Percentiles rank a stretch among this genome's conserved stretches.
phyloP scores from a whole-genome alignment of 1,140 invertebrate species.

The Hyles euphorbiae region DNA sequence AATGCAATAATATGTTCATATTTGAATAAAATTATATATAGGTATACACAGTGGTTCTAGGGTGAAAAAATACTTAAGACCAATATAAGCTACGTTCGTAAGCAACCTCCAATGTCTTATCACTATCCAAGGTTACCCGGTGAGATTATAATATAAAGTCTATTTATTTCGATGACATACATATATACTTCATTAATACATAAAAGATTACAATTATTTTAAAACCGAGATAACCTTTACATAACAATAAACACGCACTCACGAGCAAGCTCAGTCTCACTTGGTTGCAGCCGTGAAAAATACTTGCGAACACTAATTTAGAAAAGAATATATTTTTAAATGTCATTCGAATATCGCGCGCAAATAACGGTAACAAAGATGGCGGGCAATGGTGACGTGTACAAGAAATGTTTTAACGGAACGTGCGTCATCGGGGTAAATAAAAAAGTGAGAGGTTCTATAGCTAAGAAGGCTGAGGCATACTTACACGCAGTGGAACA shows the following conservation, averaged over 20 bases:
- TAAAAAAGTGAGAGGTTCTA: conserved; percentile 38
- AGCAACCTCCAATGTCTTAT: too few species aligned
- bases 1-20: too few species aligned
- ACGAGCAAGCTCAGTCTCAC: conserved; percentile 5
- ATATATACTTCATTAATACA: not conserved
- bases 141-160: conserved; percentile 3
- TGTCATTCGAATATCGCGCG: conserved; percentile 38
- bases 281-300: conserved; percentile 21
- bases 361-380: conserved; percentile 39
- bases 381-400: conserved; percentile 37
- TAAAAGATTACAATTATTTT: conserved; percentile 13
- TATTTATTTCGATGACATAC: conserved; percentile 19
- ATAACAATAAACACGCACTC: conserved; percentile 11
- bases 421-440: conserved; percentile 41
- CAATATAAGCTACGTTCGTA: too few species aligned
- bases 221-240: conserved; percentile 34
- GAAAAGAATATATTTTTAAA: conserved; percentile 17
- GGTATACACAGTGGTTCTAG: too few species aligned
- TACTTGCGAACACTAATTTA: conserved; percentile 15
- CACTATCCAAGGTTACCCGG: not conserved
- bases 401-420: conserved; percentile 41
- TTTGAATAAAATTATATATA: too few species aligned
- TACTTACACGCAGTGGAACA: conserved; percentile 56
- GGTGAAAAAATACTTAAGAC: too few species aligned
- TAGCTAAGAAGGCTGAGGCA: conserved; percentile 52